A percentile compares a stretch with the other conserved stretches of the same genome.
These are phyloP conservation scores for Drusus annulatus DNA, from an alignment of 1,140 invertebrate species.

Conservation along the genomic window DNA sequence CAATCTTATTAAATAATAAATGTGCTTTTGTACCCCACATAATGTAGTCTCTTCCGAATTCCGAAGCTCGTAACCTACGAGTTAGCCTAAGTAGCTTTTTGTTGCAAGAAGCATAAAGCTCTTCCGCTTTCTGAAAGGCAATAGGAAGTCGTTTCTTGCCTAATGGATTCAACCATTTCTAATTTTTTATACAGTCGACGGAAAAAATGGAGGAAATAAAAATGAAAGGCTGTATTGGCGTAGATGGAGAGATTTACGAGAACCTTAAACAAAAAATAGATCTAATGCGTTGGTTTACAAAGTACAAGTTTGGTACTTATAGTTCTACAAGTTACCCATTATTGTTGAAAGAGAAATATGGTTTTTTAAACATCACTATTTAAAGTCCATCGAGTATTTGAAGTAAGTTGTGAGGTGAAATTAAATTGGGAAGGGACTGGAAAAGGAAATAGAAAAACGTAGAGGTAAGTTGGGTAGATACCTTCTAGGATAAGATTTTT, in stretches of 20 bases:
- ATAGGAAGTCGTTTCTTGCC: background rate
- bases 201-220: conserved; percentile 30
- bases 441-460: too few relatives aligned
- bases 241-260: conserved; percentile 28
- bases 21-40: background rate
- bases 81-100: background rate
- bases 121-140: background rate
- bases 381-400: too few relatives aligned
- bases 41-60: background rate
- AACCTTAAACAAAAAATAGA: conserved; percentile 11
- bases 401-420: too few relatives aligned
- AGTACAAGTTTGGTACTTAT: too few relatives aligned
- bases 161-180: conserved; percentile 38
- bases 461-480: too few relatives aligned
- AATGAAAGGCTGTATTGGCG: conserved; percentile 40
- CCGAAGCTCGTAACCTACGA: background rate
- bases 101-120: background rate
- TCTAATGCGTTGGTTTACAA: background rate
- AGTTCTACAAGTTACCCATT: too few relatives aligned
- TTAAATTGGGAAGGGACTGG: too few relatives aligned
- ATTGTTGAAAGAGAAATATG: too few relatives aligned
- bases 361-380: too few relatives aligned
- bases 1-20: too few relatives aligned
- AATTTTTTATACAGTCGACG: conserved; percentile 32
- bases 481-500: too few relatives aligned